Evolutionary conservation across 2,113 vertebrate species (phyloP), one percentile per base, ranked within the genome.

Genomic region (Pteropus alecto): DNA sequence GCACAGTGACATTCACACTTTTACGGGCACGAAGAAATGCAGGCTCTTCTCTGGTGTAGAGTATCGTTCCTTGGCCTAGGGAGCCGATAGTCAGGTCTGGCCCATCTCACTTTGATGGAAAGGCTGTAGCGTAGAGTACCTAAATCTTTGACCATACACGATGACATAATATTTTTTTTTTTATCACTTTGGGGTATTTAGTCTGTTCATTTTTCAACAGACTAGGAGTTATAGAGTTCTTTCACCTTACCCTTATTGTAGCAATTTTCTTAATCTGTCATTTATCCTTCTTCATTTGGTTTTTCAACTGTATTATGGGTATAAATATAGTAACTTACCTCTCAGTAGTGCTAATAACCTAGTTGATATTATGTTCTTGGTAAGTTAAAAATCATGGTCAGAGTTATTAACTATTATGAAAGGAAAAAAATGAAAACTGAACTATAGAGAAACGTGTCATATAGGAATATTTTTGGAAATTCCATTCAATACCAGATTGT

Each of bases 311-410:
- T 63, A n/a, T 77, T 60, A 63, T 68, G 48, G 65, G 35, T 67
- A 41, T 90, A 79, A 73, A 94, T 83, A 63, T 19, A 93, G 43
- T 60, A 77, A 93, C 48, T 92, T 89, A 19, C 51, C 33, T 95
- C 82, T 94, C 73, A 88, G 15, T 85, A 85, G 94, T 84, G 48
- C 33, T 82, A 54, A 61, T 94, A 76, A 87, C 93, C 63, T 88
- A 82, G 19, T 65, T 94, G 74, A 56, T 82, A 67, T 65, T 24
- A 58, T 79, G 19, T 94, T 35, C 54, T 88, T 79, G 28, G 13
- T 58, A 88, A 92, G 24, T 93, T 87, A 94, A 94, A 94, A 94
- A 56, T 67, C 51, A 85, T 33, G 15, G 13, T 90, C 11, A 38
- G 33, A 78, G 43, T 92, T 90, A 70, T 68, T 87, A 85, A 46